Base-by-base conservation (phyloP, 2,888 invertebrate species). In the Drosophila fulvimacula region DNA sequence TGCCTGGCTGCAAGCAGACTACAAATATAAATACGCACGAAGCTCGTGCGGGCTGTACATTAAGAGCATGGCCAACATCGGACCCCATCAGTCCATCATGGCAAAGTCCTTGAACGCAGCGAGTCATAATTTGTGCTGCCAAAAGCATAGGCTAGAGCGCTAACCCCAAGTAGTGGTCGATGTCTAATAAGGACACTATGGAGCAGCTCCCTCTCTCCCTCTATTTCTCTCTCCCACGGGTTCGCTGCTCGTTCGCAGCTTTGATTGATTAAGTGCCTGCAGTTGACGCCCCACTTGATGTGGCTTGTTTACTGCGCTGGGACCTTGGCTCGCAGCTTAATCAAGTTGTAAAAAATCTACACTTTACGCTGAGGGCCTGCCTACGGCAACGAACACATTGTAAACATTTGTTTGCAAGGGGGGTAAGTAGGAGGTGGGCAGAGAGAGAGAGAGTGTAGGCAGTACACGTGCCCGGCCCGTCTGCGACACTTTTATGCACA, bases 261-360 rank as follows among this genome's bases (percentile, higher is more conserved):
- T 83, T 88, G 84, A 84, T 84, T 84, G 84, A 84, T 84, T 84
- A 83, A 84, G 84, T 88, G 89, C 72, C 79, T 84, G 89, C 77
- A 83, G 77, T 77, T 84, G 84, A 84, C 81, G 71, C 74, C 55
- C 59, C 70, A 70, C 80, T 82, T 77, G 86, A 79, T 69, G 61
- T n/a, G 44, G 42, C 68, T 69, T 62, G 65, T 62, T 55, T 64
- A 67, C 65, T 56, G 78, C 48, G 48, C 38, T 48, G 39, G 32
- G 48, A 32, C 59, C 57, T 61, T 56, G 65, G 32, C 42, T 62
- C 58, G 55, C 10, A 55, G 24, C 57, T 46, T 60, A 63, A 88
- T 81, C 70, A 76, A 82, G 87, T 69, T 81, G 73, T 86, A 71
- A 76, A 48, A 85, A 83, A 88, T 73, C 74, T 62, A 68, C 72